phyloP scores from a whole-genome alignment of 1,140 invertebrate genomes.

The Venturia canescens region DNA sequence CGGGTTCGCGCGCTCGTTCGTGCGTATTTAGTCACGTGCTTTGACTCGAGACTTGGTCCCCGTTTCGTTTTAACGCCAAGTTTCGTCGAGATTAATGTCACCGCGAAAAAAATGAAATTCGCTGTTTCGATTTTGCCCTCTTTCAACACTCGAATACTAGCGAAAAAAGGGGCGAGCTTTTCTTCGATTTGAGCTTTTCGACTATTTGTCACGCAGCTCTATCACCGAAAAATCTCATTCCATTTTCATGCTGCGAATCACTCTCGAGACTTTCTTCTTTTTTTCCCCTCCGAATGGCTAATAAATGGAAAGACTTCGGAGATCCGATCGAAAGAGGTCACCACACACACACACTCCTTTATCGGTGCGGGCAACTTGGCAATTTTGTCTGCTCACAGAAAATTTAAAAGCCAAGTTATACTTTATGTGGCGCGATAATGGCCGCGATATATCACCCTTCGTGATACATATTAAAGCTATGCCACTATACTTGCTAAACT shows the following conservation, averaged over 20 bases:
- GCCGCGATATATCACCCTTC: conserved; percentile 26
- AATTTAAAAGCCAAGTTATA: conserved; percentile 36
- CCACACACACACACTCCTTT: neutral
- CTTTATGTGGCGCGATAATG: conserved; percentile 35
- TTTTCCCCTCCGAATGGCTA: neutral
- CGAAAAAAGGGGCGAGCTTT: no score
- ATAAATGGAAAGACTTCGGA: neutral
- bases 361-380: neutral
- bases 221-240: no score
- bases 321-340: conserved; percentile 21
- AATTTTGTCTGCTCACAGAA: conserved; percentile 10
- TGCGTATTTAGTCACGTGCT: conserved; percentile 7
- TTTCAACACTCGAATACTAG: no score
- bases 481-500: conserved; percentile 17
- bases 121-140: neutral
- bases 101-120: neutral
- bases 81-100: neutral
- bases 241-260: neutral
- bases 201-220: no score
- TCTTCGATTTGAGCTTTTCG: no score
- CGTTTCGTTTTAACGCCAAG: neutral
- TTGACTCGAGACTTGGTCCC: neutral
- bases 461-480: conserved; percentile 20
- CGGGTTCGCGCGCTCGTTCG: no score
- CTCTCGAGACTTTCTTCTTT: neutral